Evolutionary conservation across 2,888 invertebrate genomes (phyloP), one percentile per base, ranked within the genome.

Genomic region (Machimus rusticus): DNA sequence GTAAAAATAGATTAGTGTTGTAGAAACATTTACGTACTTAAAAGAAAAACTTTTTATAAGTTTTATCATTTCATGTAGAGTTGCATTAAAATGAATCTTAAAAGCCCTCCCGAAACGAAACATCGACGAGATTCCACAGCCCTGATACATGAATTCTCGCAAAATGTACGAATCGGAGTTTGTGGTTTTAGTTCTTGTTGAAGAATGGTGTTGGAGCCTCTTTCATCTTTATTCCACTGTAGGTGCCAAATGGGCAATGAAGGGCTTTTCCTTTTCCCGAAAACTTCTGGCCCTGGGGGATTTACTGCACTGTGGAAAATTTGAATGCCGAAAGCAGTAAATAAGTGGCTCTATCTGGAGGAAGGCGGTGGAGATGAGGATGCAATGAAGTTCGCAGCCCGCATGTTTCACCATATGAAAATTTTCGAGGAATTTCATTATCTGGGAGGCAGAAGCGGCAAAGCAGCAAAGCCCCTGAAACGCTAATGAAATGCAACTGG

Each of bases 401-500:
- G 37, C 77, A 77, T 77, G 37, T 77, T 77, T 8, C n/a, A 77
- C 16, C 77, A 77, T 77, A 39, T 77, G 77, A 77, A 37, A 77
- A 77, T 77, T 37, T 77, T 34, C 77, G 16, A 39, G 77, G 39
- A 37, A 77, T 77, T 39, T 77, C 77, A 77, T 77, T 77, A 77
- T 39, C 77, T 77, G 14, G 28, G 66, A 66, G 66, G 66, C 66
- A 66, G n/a, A 76, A 74, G 74, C 74, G 28, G 5, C 74, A 74
- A 34, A 34, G 74, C 74, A 74, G 6, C 74, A 74, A 37, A 37
- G 31, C 31, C n/a, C n/a, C 51, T n/a, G 39, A 77, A 39, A 39
- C 37, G 77, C 34, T 77, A 77, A 37, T 39, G 77, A 39, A 77
- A 77, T 77, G 77, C 77, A 77, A 77, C 39, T 77, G 77, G 34